These are phyloP conservation scores for Acronicta alni DNA, from an alignment of 2,888 invertebrate species.

Conservation along the genomic window DNA sequence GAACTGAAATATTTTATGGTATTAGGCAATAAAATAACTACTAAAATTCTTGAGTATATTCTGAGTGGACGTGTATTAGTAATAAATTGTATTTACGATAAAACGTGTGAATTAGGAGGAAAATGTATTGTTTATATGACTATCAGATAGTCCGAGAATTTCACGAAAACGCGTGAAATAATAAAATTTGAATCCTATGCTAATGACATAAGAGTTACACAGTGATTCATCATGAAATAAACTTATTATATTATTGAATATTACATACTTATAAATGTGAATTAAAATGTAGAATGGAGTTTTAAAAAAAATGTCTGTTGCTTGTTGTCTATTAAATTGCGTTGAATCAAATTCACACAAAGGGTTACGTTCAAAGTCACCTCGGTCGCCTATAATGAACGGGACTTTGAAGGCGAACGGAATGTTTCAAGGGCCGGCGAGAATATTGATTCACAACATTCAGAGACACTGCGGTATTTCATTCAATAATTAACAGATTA, in stretches of 20 bases:
- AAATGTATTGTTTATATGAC: constrained; percentile 25
- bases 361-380: constrained; percentile 17
- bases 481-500: not conserved
- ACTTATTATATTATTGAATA: too few species aligned
- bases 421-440: constrained; percentile 34
- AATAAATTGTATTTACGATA: constrained; percentile 18
- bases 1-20: constrained; percentile 38
- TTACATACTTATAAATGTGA: constrained; percentile 2
- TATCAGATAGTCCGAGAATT: too few species aligned
- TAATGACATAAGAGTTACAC: too few species aligned
- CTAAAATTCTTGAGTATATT: not conserved
- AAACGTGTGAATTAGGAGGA: constrained; percentile 24
- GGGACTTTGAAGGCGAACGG: constrained; percentile 35
- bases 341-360: constrained; percentile 32
- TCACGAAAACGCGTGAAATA: too few species aligned
- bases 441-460: constrained; percentile 39
- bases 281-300: constrained; percentile 27
- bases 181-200: too few species aligned
- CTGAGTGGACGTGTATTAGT: constrained; percentile 6
- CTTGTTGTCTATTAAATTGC: not conserved
- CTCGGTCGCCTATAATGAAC: constrained; percentile 27
- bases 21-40: constrained; percentile 30
- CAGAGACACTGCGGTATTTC: constrained; percentile 14
- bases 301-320: constrained; percentile 9
- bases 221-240: too few species aligned